Evolutionary conservation across 2,888 invertebrate species (phyloP).

Genomic region (Dasypogon diadema): DNA sequence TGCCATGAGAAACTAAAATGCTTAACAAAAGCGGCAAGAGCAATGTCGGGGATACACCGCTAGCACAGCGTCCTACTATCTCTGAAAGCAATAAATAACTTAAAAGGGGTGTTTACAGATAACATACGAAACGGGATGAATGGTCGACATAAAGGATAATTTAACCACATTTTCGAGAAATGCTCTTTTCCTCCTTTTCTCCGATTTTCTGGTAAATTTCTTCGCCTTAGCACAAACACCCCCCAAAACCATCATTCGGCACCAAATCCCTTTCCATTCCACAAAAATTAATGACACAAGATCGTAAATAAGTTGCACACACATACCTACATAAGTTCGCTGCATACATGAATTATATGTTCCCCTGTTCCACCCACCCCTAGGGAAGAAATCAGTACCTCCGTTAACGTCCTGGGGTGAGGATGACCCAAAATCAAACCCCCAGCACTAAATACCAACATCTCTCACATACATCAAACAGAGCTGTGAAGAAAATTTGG

Average conservation of each 20-base stretch:
- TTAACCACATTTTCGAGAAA: constrained; percentile 47
- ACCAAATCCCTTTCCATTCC: constrained; percentile 17
- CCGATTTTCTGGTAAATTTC: constrained; percentile 44
- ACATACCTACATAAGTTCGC: background rate
- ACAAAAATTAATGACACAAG: constrained; percentile 44
- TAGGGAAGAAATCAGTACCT: background rate
- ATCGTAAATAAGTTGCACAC: constrained; percentile 45
- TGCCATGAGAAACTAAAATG: background rate
- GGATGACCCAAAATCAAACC: constrained; percentile 24
- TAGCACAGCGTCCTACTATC: constrained; percentile 11
- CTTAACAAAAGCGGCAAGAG: background rate
- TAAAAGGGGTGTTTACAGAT: constrained; percentile 47
- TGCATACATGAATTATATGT: constrained; percentile 29
- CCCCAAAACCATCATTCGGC: background rate
- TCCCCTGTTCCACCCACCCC: background rate
- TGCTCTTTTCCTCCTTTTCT: constrained; percentile 10
- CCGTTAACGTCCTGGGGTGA: background rate
- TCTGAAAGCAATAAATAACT: constrained; percentile 43
- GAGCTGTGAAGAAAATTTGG: constrained; percentile 19
- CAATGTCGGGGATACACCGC: background rate
- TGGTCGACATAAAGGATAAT: constrained; percentile 50
- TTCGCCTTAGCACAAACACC: constrained; percentile 29
- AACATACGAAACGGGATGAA: constrained; percentile 48
- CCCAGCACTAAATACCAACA: constrained; percentile 16
- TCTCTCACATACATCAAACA: constrained; percentile 28